Base-by-base conservation (phyloP, 2,888 invertebrate genomes). In the Galerucella nymphaeae region DNA sequence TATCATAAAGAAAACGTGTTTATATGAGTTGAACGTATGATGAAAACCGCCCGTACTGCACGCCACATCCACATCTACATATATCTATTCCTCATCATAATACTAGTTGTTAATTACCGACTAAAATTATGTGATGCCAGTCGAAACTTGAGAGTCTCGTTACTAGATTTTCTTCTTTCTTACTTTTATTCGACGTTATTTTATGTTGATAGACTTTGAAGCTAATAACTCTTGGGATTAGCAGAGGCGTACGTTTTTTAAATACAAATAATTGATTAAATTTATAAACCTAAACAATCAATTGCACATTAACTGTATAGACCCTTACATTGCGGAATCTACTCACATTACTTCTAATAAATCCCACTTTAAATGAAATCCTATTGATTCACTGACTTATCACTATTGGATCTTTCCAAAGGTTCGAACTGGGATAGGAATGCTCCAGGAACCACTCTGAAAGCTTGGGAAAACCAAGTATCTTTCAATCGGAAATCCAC, bases 91-190 rank as follows among this genome's bases (percentile, higher is more conserved):
- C 78, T 79, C 79, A 76, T 79, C 79, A 77, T 80, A 80, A 75
- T 77, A 75, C 79, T 73, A 78, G 78, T 79, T 80, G 80, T 85
- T 85, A 85, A 85, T 85, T 85, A 84, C 83, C 80, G 79, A 71
- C 77, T 79, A 82, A 83, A 82, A 84, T 84, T 83, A 85, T 83
- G 82, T 83, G 84, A 83, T 82, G 83, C 81, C 83, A 83, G 80
- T 80, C 79, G 83, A 83, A 84, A 84, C 81, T 80, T 80, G 83
- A 83, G 83, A 83, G 78, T 82, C 83, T 83, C 81, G 81, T 82
- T 83, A 83, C 80, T 70, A 75, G 77, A 81, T 71, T 71, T 69
- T 72, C n/a, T 72, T 72, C 72, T 70, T 76, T 75, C 71, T 72
- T 74, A 72, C 66, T 74, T 74, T 66, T 58, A 65, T 66, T 58